phyloP scores from a whole-genome alignment of 2,113 vertebrate species.

The Pangasianodon hypophthalmus region DNA sequence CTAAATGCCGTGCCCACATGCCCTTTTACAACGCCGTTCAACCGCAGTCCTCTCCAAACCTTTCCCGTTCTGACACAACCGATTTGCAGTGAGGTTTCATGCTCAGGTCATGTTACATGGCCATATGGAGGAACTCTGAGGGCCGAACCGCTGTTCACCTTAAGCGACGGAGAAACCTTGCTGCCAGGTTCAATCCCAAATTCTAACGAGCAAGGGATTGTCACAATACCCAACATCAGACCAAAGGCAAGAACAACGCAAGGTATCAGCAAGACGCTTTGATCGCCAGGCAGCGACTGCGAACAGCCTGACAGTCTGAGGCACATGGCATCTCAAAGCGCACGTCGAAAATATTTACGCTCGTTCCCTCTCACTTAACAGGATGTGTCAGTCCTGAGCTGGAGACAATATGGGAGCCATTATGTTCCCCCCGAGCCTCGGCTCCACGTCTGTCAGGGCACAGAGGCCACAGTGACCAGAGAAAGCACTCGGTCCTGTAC shows the following conservation, averaged over 20 bases:
- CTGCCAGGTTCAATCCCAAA: constrained; percentile 50
- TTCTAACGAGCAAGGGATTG: constrained; percentile 66
- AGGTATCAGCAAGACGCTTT: constrained; percentile 71
- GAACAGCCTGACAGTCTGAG: constrained; percentile 68
- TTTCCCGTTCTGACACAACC: constrained; percentile 54
- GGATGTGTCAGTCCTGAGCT: constrained; percentile 67
- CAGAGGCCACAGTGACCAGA: constrained; percentile 36
- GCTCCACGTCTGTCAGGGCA: constrained; percentile 42
- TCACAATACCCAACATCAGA: constrained; percentile 68
- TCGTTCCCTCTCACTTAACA: constrained; percentile 64
- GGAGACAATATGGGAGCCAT: constrained; percentile 61
- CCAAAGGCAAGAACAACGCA: constrained; percentile 66
- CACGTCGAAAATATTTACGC: constrained; percentile 67
- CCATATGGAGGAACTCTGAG: constrained; percentile 59
- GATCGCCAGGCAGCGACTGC: constrained; percentile 69
- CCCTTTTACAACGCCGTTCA: constrained; percentile 28
- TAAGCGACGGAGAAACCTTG: constrained; percentile 51
- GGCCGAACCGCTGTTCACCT: constrained; percentile 62
- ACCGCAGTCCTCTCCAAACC: constrained; percentile 42
- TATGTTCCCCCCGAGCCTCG: constrained; percentile 50
- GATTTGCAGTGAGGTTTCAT: constrained; percentile 58
- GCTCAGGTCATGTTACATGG: constrained; percentile 45
- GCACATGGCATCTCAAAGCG: constrained; percentile 64
- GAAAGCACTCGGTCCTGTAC: constrained; percentile 17
- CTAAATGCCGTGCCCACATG: constrained; percentile 24